Conservation (phyloP, 2,797 vertebrate genomes). For the Eptatretus atami region DNA sequence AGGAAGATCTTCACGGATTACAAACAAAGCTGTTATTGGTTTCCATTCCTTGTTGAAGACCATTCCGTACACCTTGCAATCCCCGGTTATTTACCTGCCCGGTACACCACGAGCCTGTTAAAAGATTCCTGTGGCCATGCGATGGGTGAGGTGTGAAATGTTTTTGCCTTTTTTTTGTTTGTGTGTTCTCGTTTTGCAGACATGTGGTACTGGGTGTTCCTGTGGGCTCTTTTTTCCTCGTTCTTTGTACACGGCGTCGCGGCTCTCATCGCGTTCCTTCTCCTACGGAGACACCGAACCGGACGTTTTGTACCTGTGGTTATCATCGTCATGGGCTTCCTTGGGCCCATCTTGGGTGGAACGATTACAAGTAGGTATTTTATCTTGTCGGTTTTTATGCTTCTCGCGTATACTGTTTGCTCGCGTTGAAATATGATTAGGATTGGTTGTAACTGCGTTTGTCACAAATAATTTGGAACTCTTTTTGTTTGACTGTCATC, state of each 20-base stretch:
- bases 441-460: not conserved
- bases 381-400: not conserved
- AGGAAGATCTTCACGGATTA: too few relatives aligned
- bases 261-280: slow-evolving; percentile 67
- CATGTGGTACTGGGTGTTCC: slow-evolving; percentile 98
- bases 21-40: too few relatives aligned
- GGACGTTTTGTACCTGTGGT: slow-evolving; percentile 63
- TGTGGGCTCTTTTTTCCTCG: slow-evolving; percentile 93
- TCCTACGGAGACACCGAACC: slow-evolving; percentile 62
- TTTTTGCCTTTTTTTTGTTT: too few relatives aligned
- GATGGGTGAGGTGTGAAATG: too few relatives aligned
- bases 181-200: slow-evolving; percentile 19
- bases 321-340: slow-evolving; percentile 58
- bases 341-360: slow-evolving; percentile 53
- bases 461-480: too few relatives aligned
- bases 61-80: too few relatives aligned
- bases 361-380: slow-evolving; percentile 73
- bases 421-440: not conserved
- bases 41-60: too few relatives aligned
- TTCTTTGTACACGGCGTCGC: slow-evolving; percentile 58
- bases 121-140: too few relatives aligned
- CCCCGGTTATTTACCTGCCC: too few relatives aligned
- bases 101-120: too few relatives aligned
- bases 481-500: not conserved
- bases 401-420: not conserved